Evolutionary conservation across 92 coral and sea anemone species (phyloP).

Genomic region (Epizoanthus ramosus): DNA sequence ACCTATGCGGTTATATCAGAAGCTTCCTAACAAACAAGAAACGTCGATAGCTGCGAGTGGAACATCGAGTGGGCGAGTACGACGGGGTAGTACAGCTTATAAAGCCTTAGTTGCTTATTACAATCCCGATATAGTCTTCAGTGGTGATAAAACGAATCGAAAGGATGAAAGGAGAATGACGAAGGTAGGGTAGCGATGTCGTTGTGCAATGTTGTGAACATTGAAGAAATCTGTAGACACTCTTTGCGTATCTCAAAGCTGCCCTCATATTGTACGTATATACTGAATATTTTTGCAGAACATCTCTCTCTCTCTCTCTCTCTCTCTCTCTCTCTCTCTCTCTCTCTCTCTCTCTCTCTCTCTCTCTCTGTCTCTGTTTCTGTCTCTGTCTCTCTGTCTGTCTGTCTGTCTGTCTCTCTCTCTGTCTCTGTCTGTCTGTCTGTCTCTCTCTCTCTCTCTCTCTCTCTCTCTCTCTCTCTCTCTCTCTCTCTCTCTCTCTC

Average conservation of each 20-base stretch:
- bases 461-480: too few relatives aligned
- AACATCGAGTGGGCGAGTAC: constrained; percentile 43
- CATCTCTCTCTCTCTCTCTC: too few relatives aligned
- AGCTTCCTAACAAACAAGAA: constrained; percentile 67
- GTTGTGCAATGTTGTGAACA: not conserved
- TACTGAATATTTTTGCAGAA: too few relatives aligned
- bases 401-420: too few relatives aligned
- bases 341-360: too few relatives aligned
- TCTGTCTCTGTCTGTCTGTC: too few relatives aligned
- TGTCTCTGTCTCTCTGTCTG: too few relatives aligned
- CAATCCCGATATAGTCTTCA: constrained; percentile 78
- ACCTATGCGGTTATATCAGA: constrained; percentile 67
- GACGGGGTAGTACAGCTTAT: constrained; percentile 64
- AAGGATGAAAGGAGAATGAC: constrained; percentile 84
- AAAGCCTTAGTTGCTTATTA: constrained; percentile 53
- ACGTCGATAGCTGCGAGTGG: constrained; percentile 82
- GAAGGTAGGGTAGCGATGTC: constrained; percentile 52
- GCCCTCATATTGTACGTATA: too few relatives aligned
- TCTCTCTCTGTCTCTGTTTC: too few relatives aligned
- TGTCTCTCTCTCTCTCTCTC: not conserved
- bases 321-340: not conserved
- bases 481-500: too few relatives aligned
- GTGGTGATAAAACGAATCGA: constrained; percentile 53
- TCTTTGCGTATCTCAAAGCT: too few relatives aligned
- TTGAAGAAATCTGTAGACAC: not conserved